These are phyloP conservation scores for Volucella zonaria DNA, from an alignment of 2,888 invertebrate species.

Conservation along the genomic window DNA sequence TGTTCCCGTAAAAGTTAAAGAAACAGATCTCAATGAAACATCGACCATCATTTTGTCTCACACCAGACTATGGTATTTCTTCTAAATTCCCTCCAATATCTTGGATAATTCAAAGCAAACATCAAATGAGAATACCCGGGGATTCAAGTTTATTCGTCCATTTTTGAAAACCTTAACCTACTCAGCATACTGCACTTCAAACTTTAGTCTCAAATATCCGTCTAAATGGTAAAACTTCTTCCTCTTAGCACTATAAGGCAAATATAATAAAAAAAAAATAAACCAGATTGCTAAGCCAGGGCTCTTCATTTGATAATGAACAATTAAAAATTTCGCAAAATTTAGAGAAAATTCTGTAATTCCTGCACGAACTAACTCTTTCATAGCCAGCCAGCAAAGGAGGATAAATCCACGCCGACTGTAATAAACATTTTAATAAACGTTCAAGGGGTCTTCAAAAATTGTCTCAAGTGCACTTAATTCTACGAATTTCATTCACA, in stretches of 20 bases:
- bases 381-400: not conserved
- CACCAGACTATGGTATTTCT: no score
- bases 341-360: slow-evolving; percentile 35
- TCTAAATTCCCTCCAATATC: no score
- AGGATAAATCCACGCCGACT: not conserved
- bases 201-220: not conserved
- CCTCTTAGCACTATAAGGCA: not conserved
- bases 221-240: not conserved
- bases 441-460: slow-evolving; percentile 35
- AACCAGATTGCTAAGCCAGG: not conserved
- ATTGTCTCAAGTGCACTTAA: slow-evolving; percentile 43
- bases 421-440: slow-evolving; percentile 59
- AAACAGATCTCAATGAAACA: no score
- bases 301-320: slow-evolving; percentile 40
- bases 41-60: no score
- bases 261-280: not conserved
- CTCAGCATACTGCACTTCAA: no score
- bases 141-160: no score
- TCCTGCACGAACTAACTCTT: slow-evolving; percentile 24
- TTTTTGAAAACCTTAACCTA: no score
- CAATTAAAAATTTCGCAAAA: slow-evolving; percentile 48
- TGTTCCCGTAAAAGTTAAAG: no score
- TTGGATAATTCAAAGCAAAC: no score
- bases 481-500: slow-evolving; percentile 48
- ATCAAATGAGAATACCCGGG: no score